These are phyloP conservation scores for crab-eating macaque (Macaca fascicularis) DNA, from an alignment of 2,113 vertebrate genomes.

Conservation along the genomic window DNA sequence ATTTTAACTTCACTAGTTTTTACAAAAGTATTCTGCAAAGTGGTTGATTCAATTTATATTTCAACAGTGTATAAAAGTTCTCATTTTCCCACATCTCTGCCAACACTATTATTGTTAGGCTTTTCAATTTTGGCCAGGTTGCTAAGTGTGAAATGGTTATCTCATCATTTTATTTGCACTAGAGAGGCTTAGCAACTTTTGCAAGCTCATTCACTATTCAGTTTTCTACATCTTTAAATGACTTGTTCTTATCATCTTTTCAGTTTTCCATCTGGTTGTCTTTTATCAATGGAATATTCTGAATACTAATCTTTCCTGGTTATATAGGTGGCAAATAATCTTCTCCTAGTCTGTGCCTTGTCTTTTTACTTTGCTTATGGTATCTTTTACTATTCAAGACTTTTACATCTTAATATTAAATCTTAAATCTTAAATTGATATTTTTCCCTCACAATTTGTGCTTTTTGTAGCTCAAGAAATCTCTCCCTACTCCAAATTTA, in stretches of 20 bases:
- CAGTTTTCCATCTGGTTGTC: not conserved
- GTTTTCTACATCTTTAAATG: not conserved
- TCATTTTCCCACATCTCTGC: not conserved
- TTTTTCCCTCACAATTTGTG: not conserved
- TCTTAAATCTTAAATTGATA: not conserved
- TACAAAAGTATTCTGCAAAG: not conserved
- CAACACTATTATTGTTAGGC: not conserved
- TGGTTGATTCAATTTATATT: not conserved
- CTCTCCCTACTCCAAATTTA: not conserved
- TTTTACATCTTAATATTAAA: not conserved
- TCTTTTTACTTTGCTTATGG: not conserved
- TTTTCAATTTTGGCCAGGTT: not conserved
- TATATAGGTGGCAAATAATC: not conserved
- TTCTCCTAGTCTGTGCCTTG: not conserved
- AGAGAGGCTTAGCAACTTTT: not conserved
- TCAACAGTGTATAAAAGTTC: not conserved
- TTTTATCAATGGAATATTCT: not conserved
- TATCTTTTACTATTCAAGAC: not conserved
- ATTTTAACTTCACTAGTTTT: constrained; percentile 26
- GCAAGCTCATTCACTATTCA: not conserved
- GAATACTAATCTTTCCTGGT: not conserved
- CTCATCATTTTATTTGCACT: constrained; percentile 2
- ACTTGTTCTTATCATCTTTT: not conserved
- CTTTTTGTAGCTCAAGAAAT: not conserved
- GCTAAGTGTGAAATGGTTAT: not conserved